Base-by-base conservation (phyloP, 92 coral and sea anemone genomes). In the Hydrozoanthus gracilis region DNA sequence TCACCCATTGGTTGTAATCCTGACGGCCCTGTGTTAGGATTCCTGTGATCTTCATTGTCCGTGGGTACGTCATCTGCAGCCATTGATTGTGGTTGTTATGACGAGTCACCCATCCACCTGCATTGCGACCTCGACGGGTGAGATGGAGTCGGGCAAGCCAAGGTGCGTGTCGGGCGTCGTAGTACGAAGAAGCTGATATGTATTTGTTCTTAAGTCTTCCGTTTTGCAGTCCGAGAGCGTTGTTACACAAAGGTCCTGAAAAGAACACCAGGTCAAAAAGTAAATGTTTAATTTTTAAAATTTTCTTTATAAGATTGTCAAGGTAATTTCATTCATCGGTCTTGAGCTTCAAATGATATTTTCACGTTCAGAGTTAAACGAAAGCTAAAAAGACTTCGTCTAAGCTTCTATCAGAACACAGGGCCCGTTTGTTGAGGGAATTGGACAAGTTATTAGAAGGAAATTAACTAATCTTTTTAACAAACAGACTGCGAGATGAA, bases 101-200 rank as follows among this genome's bases (percentile, higher is more conserved):
- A 2, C 92, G 83, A 13, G 99, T 90, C 52, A 92, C 93, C 99
- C 99, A 97, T 44, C 94, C 98, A 12, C 95, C 95, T 27, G 89
- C 91, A 71, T 83, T 86, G 62, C 91, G 91, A 45, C 98, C 98
- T 52, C 89, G 82, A 2, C 94, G 92, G n/a, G 88, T 14, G 71
- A 86, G 90, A 76, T 79, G 91, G n/a, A 94, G 93, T 87, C 98
- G 86, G 44, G 90, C 98, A 62, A 86, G 91, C 76, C 84, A 86
- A 6, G 98, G 90, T 10, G 89, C 91, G 64, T 90, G 93, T 18
- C 71, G 86, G 51, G 73, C 87, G 9, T 94, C 90, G 74, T 87
- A 73, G 56, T 58, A 79, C 9, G 92, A 90, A 4, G 98, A 94
- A 4, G 98, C 98, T 13, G 95, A 92, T 73, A 94, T 85, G 89